Conservation (phyloP, 2,113 vertebrate species). For the Arizona elegans region DNA sequence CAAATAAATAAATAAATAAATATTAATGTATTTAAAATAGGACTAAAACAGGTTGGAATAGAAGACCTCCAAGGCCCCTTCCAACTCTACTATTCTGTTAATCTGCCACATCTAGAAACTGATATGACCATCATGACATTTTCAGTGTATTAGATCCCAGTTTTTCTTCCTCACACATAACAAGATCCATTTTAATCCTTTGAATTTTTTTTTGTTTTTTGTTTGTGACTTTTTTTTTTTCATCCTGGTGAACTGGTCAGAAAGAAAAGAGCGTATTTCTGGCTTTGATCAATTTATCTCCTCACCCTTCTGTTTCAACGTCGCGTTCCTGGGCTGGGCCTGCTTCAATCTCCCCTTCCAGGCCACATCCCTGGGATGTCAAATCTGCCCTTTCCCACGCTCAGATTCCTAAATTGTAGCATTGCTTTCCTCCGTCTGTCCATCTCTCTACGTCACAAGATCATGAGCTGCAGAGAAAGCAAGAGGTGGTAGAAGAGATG, state of each 20-base stretch:
- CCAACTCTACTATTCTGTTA: not conserved
- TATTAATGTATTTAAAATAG: no score
- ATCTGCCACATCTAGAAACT: not conserved
- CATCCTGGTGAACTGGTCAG: not conserved
- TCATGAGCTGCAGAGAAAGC: not conserved
- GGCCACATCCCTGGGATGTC: not conserved
- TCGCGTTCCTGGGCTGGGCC: not conserved
- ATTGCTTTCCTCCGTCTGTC: not conserved
- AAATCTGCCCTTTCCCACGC: slow-evolving; percentile 21
- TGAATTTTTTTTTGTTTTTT: not conserved
- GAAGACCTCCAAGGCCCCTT: not conserved
- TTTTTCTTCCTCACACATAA: not conserved
- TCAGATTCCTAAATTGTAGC: not conserved
- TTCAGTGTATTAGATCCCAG: not conserved
- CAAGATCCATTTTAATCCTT: not conserved
- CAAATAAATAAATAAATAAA: no score
- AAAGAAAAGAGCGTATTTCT: not conserved
- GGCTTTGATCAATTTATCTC: not conserved
- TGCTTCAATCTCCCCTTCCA: not conserved
- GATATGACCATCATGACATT: not conserved
- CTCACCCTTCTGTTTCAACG: not conserved
- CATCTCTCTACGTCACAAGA: slow-evolving; percentile 18
- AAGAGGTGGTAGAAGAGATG: not conserved
- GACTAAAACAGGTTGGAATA: no score
- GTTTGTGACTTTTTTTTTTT: no score